phyloP scores from a whole-genome alignment of 1,140 invertebrate species.

The Listronotus bonariensis region DNA sequence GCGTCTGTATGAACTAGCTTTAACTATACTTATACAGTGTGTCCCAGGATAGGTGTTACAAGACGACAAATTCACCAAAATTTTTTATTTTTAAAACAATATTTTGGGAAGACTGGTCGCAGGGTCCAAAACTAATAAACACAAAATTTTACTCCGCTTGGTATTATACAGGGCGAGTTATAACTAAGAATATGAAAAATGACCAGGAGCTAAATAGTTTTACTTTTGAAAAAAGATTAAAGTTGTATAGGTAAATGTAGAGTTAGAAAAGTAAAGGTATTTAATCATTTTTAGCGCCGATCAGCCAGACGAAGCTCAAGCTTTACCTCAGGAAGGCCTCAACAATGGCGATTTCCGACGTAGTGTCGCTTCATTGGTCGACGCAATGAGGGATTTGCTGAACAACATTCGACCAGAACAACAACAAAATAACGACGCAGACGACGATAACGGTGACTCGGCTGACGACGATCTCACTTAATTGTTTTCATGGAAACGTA shows the following conservation, averaged over 20 bases:
- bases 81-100: too few species aligned
- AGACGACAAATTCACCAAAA: too few species aligned
- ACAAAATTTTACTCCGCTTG: too few species aligned
- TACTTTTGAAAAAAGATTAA: too few species aligned
- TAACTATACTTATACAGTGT: too few species aligned
- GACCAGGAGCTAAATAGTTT: too few species aligned
- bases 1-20: too few species aligned
- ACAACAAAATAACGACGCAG: slow-evolving; percentile 57
- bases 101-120: too few species aligned
- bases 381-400: slow-evolving; percentile 74
- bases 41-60: too few species aligned
- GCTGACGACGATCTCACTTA: slow-evolving; percentile 35
- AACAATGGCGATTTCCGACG: slow-evolving; percentile 60
- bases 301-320: slow-evolving; percentile 48
- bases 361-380: slow-evolving; percentile 68
- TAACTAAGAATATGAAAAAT: too few species aligned
- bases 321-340: slow-evolving; percentile 39
- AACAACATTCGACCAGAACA: slow-evolving; percentile 64
- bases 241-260: background rate
- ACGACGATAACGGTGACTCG: slow-evolving; percentile 47
- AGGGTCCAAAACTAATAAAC: too few species aligned
- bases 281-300: slow-evolving; percentile 27
- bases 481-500: background rate
- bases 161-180: too few species aligned
- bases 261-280: background rate